Conservation (phyloP, 2,888 invertebrate species). For the Agonopterix arenella region DNA sequence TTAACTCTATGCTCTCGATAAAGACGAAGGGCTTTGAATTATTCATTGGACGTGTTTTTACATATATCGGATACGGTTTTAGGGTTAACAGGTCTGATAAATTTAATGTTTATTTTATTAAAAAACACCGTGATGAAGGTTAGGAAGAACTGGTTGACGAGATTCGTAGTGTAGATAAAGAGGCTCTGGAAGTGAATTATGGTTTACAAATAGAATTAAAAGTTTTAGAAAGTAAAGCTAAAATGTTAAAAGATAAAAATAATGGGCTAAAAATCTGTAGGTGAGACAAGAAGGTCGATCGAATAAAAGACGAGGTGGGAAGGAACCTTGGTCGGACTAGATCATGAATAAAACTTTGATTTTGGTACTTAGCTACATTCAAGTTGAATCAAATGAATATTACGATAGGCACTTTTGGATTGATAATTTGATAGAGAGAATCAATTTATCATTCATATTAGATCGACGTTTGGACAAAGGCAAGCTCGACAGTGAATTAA, state of each 20-base stretch:
- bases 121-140: background rate
- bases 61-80: slow-evolving; percentile 21
- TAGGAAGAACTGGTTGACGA: no score
- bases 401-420: no score
- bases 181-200: background rate
- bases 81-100: slow-evolving; percentile 21
- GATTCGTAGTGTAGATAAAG: background rate
- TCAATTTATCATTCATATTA: no score
- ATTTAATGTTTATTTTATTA: background rate
- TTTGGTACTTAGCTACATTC: no score
- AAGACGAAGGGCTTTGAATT: slow-evolving; percentile 21
- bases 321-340: background rate
- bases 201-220: no score
- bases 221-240: no score
- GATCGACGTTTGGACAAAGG: no score
- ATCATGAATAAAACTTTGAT: background rate
- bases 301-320: background rate
- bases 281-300: slow-evolving; percentile 4
- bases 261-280: slow-evolving; percentile 1
- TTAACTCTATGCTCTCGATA: slow-evolving; percentile 14
- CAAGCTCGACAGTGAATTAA: no score
- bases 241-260: no score
- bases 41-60: slow-evolving; percentile 22
- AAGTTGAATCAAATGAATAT: no score
- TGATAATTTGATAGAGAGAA: no score